Base-by-base conservation (phyloP, 2,888 invertebrate genomes). In the Oscheius sp. region DNA sequence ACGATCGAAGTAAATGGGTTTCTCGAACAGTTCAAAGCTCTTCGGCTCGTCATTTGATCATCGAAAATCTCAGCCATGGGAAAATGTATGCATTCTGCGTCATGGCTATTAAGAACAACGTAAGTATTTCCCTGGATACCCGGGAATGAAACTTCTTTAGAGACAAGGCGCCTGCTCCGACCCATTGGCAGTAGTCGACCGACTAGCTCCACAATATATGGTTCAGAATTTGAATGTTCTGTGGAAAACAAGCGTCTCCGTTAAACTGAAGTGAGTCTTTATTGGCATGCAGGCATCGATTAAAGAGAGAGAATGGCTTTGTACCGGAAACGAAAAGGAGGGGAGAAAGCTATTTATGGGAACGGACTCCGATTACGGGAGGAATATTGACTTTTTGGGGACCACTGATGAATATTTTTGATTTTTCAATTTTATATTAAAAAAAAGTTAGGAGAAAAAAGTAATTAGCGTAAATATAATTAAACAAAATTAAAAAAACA, bases 31-130 rank as follows among this genome's bases (percentile, higher is more conserved):
- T 84, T 17, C 62, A 78, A 67, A 78, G 76, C 62, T 72, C 81
- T 12, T 71, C 74, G 14, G 80, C 82, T 4, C 67, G 81, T 12
- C 77, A 84, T 50, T 67, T 84, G 66, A 80, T 80, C 30, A 72
- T 84, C 32, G 66, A 66, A 22, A 69, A 78, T 17, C 69, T 84
- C 54, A 75, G 67, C 17, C 71, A 80, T 2, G 80, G 82, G 67
- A 85, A 85, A 62, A 82, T 85, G n/a, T 85, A 84, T 64, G 83
- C 84, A 20, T 84, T 84, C 69, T 84, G 84, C 67, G 84, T 84
- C 17, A 69, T 84, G 64, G 82, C 84, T 22, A 78, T 85, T 38
- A 82, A 81, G 51, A 80, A 82, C 64, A 82, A 82, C 56, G 84
- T 84, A 54, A 80, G 62, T 61, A 2, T 17, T n/a, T 5, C n/a